Evolutionary conservation across 2,888 invertebrate genomes (phyloP), one percentile per base, ranked within the genome.

Genomic region (Drosophila dives): DNA sequence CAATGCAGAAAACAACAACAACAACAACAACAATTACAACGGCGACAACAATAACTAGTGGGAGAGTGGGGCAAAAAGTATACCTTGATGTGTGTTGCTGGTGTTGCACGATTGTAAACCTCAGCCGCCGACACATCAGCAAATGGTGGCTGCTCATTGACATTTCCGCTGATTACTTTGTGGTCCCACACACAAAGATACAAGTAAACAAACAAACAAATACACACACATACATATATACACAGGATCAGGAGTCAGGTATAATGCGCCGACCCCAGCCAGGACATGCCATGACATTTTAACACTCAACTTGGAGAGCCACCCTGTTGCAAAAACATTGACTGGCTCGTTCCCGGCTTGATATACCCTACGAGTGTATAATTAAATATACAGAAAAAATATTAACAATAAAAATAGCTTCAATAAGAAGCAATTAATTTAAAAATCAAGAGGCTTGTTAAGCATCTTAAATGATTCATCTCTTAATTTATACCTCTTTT

Each of bases 121-220:
- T 87, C 88, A 85, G 86, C 51, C 62, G 77, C 83, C 81, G 80
- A 89, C 85, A 87, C 87, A 89, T 89, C 86, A 88, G 88, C 81
- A 89, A 88, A 89, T 84, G 85, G 89, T 86, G 81, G 81, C 83
- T 86, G 80, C 90, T 81, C 90, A 89, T 86, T 87, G 87, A 87
- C 89, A 89, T 89, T 89, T 89, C 82, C 87, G 89, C 90, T 89
- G 89, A 89, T 88, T 88, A 90, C 88, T 90, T 86, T 90, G 88
- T 86, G 89, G 75, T 79, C 75, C 67, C 72, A 66, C 74, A 73
- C 68, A 72, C 58, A 68, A 29, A 53, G 50, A 64, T 45, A 55
- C 64, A 51, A 53, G 64, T 48, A 50, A 48, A 59, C 58, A 67
- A 64, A 68, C 50, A 49, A 33, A 60, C 56, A 48, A 36, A 38